Conservation (phyloP, 1,140 invertebrate genomes). For the Drosophila ironensis region DNA sequence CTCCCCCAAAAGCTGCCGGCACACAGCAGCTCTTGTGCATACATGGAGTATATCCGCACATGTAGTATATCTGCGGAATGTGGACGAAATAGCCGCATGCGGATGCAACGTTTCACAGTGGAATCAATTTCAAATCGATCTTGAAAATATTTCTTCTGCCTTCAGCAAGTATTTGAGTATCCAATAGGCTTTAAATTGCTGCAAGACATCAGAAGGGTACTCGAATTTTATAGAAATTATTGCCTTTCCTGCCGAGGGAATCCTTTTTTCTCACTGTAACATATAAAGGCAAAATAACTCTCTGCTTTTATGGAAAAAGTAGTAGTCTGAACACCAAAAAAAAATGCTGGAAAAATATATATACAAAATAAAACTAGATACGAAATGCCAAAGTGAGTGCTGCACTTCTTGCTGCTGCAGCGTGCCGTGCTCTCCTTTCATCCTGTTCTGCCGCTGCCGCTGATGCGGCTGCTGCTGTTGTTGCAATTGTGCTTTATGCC, state of each 20-base stretch:
- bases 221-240: too few species aligned
- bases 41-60: too few species aligned
- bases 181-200: too few species aligned
- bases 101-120: slow-evolving; percentile 22
- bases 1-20: not conserved
- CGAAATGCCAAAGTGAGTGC: slow-evolving; percentile 66
- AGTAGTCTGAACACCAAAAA: slow-evolving; percentile 7
- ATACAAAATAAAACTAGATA: slow-evolving; percentile 50
- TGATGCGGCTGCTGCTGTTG: slow-evolving; percentile 18
- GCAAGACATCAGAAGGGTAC: too few species aligned
- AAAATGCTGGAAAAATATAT: slow-evolving; percentile 30
- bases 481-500: slow-evolving; percentile 37
- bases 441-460: not conserved
- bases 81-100: slow-evolving; percentile 24
- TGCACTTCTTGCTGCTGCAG: slow-evolving; percentile 27
- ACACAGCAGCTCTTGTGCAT: too few species aligned
- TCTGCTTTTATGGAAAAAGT: not conserved
- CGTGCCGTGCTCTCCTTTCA: not conserved
- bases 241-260: too few species aligned
- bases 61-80: not conserved
- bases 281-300: slow-evolving; percentile 7
- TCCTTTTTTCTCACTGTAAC: slow-evolving; percentile 10
- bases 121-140: not conserved
- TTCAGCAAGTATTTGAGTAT: too few species aligned
- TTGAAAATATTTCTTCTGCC: not conserved